These are phyloP conservation scores for Tylochromis polylepis DNA, from an alignment of 2,113 vertebrate species.

Conservation along the genomic window DNA sequence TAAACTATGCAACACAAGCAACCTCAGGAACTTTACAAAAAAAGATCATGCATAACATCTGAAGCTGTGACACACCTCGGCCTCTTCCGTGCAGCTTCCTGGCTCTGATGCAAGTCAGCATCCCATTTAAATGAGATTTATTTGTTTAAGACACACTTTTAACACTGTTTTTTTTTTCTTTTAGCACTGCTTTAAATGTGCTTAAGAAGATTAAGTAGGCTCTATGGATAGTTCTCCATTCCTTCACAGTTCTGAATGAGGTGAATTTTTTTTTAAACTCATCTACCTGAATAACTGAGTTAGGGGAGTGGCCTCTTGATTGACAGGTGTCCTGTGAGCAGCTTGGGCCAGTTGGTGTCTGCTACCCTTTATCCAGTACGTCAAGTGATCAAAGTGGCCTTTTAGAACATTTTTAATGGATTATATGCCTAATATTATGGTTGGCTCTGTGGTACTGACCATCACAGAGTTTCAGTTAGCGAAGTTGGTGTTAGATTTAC, in stretches of 20 bases:
- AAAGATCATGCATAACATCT: neutral
- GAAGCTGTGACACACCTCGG: neutral
- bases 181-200: neutral
- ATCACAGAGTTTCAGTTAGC: accelerated
- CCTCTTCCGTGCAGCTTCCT: neutral
- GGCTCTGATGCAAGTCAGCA: neutral
- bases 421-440: neutral
- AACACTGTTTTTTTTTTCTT: neutral
- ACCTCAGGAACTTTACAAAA: neutral
- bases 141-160: neutral
- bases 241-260: neutral
- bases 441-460: neutral
- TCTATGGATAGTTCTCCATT: neutral
- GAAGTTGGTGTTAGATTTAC: neutral
- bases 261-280: neutral
- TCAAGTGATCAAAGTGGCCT: neutral
- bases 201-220: no score
- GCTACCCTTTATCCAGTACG: neutral
- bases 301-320: neutral
- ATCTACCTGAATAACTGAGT: neutral
- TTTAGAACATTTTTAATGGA: neutral
- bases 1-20: neutral
- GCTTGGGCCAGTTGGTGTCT: neutral
- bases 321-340: neutral
- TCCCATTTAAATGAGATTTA: neutral